A percentile compares a stretch with the other conserved stretches of the same genome.
phyloP scores from a whole-genome alignment of 2,797 vertebrate species.

The Champsocephalus esox region DNA sequence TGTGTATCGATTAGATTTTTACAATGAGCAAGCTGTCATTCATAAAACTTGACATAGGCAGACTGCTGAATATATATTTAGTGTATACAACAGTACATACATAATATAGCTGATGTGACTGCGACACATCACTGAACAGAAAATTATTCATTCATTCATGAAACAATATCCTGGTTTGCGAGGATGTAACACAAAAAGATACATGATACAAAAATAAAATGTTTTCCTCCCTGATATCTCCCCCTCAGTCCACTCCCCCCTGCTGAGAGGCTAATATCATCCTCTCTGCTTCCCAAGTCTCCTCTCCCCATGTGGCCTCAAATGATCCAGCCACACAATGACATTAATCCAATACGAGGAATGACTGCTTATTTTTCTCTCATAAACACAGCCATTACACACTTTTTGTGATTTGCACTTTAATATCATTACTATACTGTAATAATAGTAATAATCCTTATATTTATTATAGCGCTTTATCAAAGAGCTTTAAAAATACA shows the following conservation, averaged over 20 bases:
- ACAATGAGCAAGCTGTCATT: constrained; percentile 18
- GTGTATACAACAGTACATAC: background rate
- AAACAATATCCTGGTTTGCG: constrained; percentile 50
- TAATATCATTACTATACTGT: background rate
- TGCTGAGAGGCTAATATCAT: constrained; percentile 74
- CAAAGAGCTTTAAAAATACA: too few species aligned
- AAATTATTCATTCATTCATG: constrained; percentile 32
- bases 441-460: too few species aligned
- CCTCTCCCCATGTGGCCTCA: constrained; percentile 60
- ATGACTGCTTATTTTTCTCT: constrained; percentile 38
- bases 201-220: constrained; percentile 40
- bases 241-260: constrained; percentile 59
- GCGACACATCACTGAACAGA: constrained; percentile 16
- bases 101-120: constrained; percentile 32
- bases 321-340: constrained; percentile 64
- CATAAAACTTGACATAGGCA: constrained; percentile 22
- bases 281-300: constrained; percentile 59
- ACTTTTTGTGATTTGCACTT: constrained; percentile 29
- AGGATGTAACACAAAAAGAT: constrained; percentile 51
- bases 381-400: constrained; percentile 42
- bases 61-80: constrained; percentile 21
- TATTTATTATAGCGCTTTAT: too few species aligned
- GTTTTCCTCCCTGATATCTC: constrained; percentile 45
- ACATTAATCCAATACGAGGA: constrained; percentile 55
- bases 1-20: too few species aligned